A percentile compares a stretch with the other conserved stretches of the same genome.
Conservation (phyloP, 2,113 vertebrate species). For the Tachuris rubrigastra region DNA sequence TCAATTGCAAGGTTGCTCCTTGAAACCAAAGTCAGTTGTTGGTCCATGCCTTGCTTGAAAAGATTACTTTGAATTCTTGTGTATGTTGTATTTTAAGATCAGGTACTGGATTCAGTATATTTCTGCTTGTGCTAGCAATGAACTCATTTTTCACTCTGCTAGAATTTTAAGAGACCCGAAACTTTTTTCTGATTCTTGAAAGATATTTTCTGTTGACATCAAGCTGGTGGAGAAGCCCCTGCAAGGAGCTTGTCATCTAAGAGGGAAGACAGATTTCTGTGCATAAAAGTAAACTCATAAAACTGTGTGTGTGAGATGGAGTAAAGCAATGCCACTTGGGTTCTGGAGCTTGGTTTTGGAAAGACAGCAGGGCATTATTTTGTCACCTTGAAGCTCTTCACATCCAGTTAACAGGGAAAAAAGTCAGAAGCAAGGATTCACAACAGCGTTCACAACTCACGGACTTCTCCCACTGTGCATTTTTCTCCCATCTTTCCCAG, state of each 20-base stretch:
- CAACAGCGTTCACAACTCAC: background rate
- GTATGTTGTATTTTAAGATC: background rate
- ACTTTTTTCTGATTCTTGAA: background rate
- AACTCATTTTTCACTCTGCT: background rate
- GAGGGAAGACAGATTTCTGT: background rate
- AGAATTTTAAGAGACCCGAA: slow-evolving; percentile 4
- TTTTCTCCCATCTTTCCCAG: background rate
- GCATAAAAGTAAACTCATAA: background rate
- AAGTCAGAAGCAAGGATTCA: background rate
- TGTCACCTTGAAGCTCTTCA: background rate
- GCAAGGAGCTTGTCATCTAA: background rate
- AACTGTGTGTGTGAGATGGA: background rate
- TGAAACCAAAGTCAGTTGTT: background rate
- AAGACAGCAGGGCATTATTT: background rate
- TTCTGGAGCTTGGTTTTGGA: background rate
- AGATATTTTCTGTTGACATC: background rate
- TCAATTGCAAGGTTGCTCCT: background rate
- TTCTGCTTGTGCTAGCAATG: slow-evolving; percentile 7
- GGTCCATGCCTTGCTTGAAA: background rate
- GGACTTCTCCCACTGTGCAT: background rate
- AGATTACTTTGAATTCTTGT: background rate
- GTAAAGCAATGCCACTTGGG: background rate
- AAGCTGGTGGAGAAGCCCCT: background rate
- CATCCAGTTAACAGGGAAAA: background rate
- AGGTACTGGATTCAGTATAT: background rate